Evolutionary conservation across 2,113 vertebrate species (phyloP).

Genomic region (Aphyosemion australe): DNA sequence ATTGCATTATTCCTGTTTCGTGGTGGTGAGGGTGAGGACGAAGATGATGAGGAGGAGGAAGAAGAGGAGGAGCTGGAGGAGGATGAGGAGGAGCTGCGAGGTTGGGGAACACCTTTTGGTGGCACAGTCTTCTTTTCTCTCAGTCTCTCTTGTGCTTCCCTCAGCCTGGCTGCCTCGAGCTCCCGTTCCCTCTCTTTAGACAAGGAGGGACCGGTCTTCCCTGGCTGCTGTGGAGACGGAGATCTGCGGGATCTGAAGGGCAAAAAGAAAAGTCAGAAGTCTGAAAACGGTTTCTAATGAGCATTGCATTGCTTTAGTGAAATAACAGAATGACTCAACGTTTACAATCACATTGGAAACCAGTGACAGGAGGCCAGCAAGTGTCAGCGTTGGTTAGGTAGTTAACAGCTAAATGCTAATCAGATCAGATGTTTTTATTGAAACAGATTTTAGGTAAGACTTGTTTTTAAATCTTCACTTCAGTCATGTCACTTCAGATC

Average conservation of each 20-base stretch:
- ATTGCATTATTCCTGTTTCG: constrained; percentile 37
- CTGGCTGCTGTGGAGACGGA: constrained; percentile 55
- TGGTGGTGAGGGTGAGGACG: constrained; percentile 50
- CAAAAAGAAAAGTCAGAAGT: not conserved
- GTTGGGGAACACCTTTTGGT: constrained; percentile 41
- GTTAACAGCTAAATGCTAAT: too few relatives aligned
- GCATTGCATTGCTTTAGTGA: not conserved
- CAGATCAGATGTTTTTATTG: too few relatives aligned
- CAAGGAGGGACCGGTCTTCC: constrained; percentile 69
- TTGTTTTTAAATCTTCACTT: too few relatives aligned
- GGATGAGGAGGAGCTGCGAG: constrained; percentile 61
- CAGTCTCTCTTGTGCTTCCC: constrained; percentile 37
- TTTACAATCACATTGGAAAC: not conserved
- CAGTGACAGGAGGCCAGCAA: not conserved
- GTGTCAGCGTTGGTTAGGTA: not conserved
- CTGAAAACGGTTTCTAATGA: not conserved
- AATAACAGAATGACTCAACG: too few relatives aligned
- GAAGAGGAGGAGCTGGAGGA: constrained; percentile 72
- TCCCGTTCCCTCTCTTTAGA: constrained; percentile 58
- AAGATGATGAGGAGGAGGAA: constrained; percentile 56
- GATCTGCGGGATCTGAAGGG: constrained; percentile 63
- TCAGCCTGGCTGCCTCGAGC: constrained; percentile 31
- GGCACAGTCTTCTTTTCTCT: constrained; percentile 27
- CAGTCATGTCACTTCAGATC: too few relatives aligned
- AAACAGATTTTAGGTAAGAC: too few relatives aligned